These are phyloP conservation scores for Drosophila engyochracea DNA, from an alignment of 2,888 invertebrate genomes.

Conservation along the genomic window DNA sequence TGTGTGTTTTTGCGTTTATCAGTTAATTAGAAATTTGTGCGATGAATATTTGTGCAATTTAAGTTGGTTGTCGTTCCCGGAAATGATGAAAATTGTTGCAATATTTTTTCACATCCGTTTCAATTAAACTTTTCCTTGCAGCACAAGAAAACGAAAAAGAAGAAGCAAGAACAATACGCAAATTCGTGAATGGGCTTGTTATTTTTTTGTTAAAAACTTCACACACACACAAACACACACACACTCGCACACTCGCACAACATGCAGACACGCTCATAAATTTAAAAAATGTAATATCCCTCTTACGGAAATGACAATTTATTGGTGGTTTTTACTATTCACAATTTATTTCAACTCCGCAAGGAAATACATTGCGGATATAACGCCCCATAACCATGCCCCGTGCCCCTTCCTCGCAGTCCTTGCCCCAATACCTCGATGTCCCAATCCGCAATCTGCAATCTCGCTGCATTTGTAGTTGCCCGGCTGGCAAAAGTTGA, in stretches of 20 bases:
- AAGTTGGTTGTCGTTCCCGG: conserved; percentile 48
- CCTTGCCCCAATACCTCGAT: neutral
- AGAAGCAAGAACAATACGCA: conserved; percentile 20
- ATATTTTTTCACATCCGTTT: conserved; percentile 63
- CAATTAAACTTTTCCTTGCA: conserved; percentile 68
- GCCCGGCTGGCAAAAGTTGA: conserved; percentile 66
- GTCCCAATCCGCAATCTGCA: neutral
- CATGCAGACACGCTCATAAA: conserved; percentile 67
- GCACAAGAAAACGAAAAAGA: conserved; percentile 5
- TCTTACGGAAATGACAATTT: conserved; percentile 82
- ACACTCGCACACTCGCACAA: conserved; percentile 15
- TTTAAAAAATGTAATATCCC: conserved; percentile 81
- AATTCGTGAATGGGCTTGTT: conserved; percentile 54
- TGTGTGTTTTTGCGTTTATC: conserved; percentile 53
- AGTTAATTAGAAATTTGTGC: conserved; percentile 73
- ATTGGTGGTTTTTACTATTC: conserved; percentile 81
- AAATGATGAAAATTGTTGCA: conserved; percentile 64
- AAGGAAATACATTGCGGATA: conserved; percentile 82
- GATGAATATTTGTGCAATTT: conserved; percentile 37
- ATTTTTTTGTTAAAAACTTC: conserved; percentile 50
- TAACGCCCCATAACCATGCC: conserved; percentile 54
- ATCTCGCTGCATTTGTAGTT: conserved; percentile 12
- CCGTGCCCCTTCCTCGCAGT: neutral
- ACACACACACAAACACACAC: conserved; percentile 15
- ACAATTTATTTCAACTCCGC: conserved; percentile 80